phyloP scores from a whole-genome alignment of 2,797 vertebrate species.

The Acanthornis magna region DNA sequence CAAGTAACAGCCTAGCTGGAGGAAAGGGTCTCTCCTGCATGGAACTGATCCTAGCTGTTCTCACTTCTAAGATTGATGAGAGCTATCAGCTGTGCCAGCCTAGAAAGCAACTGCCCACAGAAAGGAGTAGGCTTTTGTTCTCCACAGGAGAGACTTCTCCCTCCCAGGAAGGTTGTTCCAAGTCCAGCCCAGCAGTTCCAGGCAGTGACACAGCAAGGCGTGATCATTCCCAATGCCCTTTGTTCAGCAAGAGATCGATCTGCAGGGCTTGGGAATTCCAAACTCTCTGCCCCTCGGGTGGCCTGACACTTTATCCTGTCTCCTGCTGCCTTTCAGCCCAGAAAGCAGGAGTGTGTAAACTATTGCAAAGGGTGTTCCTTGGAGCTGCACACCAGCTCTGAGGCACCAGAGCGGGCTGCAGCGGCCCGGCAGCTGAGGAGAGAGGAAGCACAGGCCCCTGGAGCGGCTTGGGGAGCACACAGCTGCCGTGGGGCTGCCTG shows the following conservation, averaged over 20 bases:
- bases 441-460: conserved; percentile 1
- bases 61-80: not conserved
- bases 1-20: not conserved
- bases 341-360: not conserved
- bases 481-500: conserved; percentile 69
- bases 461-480: conserved; percentile 49
- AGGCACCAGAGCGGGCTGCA: not conserved
- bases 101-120: not conserved
- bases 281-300: not conserved
- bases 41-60: not conserved
- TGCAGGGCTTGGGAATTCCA: not conserved
- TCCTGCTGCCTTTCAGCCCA: conserved; percentile 12
- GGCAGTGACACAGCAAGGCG: not conserved
- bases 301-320: not conserved
- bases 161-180: not conserved
- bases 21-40: not conserved
- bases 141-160: not conserved
- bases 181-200: not conserved
- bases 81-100: not conserved
- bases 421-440: conserved; percentile 27
- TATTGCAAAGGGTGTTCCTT: not conserved
- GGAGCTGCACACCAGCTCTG: not conserved
- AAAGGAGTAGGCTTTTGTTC: not conserved
- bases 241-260: not conserved
- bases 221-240: not conserved